Base-by-base conservation (phyloP, 2,797 vertebrate genomes). In the Crocidura indochinensis region DNA sequence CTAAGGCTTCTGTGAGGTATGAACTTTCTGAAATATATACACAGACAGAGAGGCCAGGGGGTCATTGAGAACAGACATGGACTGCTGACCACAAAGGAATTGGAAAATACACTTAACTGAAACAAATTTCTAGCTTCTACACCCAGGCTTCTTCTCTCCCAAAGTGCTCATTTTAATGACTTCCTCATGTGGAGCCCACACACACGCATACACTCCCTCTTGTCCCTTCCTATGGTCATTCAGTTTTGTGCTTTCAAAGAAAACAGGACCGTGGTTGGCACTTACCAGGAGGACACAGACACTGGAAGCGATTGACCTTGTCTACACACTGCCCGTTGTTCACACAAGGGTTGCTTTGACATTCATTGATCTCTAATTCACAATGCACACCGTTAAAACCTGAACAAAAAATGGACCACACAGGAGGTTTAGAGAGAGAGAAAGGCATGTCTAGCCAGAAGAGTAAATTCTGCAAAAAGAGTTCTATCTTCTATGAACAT, bases 351-450 rank as follows among this genome's bases (percentile, higher is more conserved):
- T 98, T 99, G 96, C 99, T 99, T 26, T 98, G 96, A 94, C 99
- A 99, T 91, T 99, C 99, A 12, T 99, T 97, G 47, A 99, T 97
- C 85, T 99, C 98, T 29, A 97, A 92, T 95, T 99, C 98, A 97
- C 99, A 99, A 83, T 99, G 98, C 86, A 97, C 97, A 82, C 99
- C 99, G 93, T 98, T 98, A 96, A 99, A 99, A 94, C 99, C 99
- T 99, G 96, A 49, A 93, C n/a, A 79, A 91, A 38, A 60, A 91
- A 94, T 6, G 71, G 82, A 86, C 91, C 93, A 94, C 29, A 90
- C 67, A 94, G 90, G 62, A 26, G 56, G 68, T 67, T 95, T 14
- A 83, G 78, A 86, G 91, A 88, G 19, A 20, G 0, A 82, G 24
- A 74, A 73, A 62, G 56, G 76, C 15, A 0, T 6, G 14, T 73